Evolutionary conservation across 2,113 vertebrate species (phyloP).

Genomic region (Sorex araneus): DNA sequence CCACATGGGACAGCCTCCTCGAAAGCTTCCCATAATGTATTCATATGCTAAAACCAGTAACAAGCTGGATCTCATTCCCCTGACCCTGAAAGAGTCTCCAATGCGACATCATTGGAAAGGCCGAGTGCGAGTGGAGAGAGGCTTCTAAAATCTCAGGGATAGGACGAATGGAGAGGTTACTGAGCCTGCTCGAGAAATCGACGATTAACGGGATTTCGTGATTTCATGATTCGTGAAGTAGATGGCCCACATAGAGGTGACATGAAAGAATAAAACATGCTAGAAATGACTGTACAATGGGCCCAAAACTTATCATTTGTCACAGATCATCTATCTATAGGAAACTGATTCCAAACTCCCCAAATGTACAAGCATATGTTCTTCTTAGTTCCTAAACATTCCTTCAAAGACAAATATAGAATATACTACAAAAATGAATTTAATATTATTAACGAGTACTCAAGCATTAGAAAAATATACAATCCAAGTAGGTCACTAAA

Average conservation of each 20-base stretch:
- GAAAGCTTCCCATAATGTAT: too few relatives aligned
- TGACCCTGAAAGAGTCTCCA: too few relatives aligned
- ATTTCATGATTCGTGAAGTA: too few relatives aligned
- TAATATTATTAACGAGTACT: background rate
- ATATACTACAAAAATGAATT: background rate
- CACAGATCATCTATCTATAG: background rate
- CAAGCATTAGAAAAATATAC: slow-evolving; percentile 7
- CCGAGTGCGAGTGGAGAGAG: too few relatives aligned
- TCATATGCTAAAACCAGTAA: too few relatives aligned
- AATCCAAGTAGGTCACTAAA: slow-evolving; percentile 4
- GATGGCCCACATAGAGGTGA: background rate
- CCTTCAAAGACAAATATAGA: background rate
- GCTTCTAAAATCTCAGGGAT: too few relatives aligned
- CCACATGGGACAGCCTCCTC: too few relatives aligned
- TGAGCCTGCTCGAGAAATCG: too few relatives aligned
- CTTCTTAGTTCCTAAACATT: slow-evolving; percentile 13
- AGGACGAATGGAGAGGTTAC: too few relatives aligned
- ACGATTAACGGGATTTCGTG: too few relatives aligned
- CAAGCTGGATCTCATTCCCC: too few relatives aligned
- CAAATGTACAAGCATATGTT: background rate
- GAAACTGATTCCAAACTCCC: background rate
- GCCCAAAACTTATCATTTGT: background rate
- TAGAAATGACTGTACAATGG: background rate
- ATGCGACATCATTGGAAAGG: too few relatives aligned
- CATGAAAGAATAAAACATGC: background rate